A percentile compares a stretch with the other conserved stretches of the same genome.
phyloP scores from a whole-genome alignment of 2,113 vertebrate species.

The Taurulus bubalis region DNA sequence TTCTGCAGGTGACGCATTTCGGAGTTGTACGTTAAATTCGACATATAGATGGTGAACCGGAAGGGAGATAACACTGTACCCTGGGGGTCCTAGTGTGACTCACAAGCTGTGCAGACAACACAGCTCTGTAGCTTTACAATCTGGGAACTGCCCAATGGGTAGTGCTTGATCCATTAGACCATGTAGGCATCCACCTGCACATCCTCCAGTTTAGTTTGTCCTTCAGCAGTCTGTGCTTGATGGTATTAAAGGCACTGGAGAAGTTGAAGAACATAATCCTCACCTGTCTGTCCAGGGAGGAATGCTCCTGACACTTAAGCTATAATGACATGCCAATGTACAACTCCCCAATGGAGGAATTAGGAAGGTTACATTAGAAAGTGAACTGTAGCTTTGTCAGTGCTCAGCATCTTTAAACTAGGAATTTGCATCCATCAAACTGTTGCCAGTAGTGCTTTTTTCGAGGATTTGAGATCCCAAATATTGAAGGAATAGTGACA shows the following conservation, averaged over 20 bases:
- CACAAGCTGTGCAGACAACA: background rate
- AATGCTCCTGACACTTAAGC: slow-evolving; percentile 34
- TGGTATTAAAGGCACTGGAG: background rate
- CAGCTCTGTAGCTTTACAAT: background rate
- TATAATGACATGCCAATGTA: slow-evolving; percentile 57
- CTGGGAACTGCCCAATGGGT: background rate
- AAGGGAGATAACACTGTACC: background rate
- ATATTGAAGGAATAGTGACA: background rate
- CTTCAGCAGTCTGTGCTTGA: background rate
- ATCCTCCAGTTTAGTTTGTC: background rate
- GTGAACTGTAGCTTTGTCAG: slow-evolving; percentile 19
- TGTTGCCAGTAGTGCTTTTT: background rate
- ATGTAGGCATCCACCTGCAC: background rate
- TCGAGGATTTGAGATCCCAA: background rate
- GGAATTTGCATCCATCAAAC: slow-evolving; percentile 9
- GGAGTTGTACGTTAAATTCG: no score
- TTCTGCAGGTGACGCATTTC: no score
- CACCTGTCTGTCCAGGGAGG: background rate
- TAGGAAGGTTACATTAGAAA: slow-evolving; percentile 32
- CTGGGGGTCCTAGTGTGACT: background rate
- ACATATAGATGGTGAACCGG: no score
- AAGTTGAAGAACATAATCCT: background rate
- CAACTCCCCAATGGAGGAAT: slow-evolving; percentile 52
- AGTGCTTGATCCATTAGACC: background rate
- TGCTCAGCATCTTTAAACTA: slow-evolving; percentile 17